Conservation (phyloP, 2,113 vertebrate species). For the Alligator mississippiensis region DNA sequence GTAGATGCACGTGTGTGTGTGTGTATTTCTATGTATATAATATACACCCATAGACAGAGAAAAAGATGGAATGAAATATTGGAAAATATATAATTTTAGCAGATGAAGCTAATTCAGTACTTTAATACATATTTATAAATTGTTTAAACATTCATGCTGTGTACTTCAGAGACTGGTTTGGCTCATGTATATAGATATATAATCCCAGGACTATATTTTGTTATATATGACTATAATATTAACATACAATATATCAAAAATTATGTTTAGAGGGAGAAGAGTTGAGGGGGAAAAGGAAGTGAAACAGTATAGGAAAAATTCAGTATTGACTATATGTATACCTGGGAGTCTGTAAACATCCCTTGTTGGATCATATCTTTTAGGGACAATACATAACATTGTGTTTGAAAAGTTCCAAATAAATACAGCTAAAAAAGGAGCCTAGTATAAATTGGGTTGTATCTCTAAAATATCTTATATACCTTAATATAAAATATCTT, state of each 20-base stretch:
- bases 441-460: not conserved
- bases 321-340: not conserved
- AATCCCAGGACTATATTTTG: not conserved
- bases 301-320: not conserved
- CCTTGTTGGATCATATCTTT: not conserved
- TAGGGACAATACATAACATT: not conserved
- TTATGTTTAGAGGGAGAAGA: not conserved
- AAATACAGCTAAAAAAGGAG: not conserved
- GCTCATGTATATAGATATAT: not conserved
- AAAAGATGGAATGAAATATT: slow-evolving; percentile 8
- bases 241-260: not conserved
- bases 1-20: not conserved
- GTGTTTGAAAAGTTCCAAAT: not conserved
- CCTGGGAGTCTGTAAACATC: not conserved
- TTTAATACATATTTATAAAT: not conserved
- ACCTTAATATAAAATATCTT: no score
- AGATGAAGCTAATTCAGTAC: slow-evolving; percentile 31
- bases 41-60: not conserved
- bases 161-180: not conserved
- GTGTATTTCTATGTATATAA: not conserved
- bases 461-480: no score
- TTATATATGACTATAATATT: not conserved
- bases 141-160: slow-evolving; percentile 32
- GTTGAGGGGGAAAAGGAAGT: not conserved
- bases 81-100: not conserved